phyloP scores from a whole-genome alignment of 1,140 invertebrate species.

The Vanessa tameamea region DNA sequence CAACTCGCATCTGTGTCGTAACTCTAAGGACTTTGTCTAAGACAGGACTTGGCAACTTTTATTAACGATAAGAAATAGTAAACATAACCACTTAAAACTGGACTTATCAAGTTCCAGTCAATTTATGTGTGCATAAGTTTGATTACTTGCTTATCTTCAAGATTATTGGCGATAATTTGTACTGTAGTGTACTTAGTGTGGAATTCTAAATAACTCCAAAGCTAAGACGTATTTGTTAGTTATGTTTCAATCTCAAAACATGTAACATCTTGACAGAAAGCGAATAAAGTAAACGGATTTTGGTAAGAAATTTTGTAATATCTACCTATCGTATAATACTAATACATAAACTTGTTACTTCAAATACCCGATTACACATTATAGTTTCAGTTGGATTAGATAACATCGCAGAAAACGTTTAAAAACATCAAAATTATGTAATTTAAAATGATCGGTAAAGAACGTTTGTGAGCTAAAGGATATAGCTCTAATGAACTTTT shows the following conservation, averaged over 20 bases:
- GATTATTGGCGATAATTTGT: not conserved
- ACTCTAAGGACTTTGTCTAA: no score
- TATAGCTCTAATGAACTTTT: no score
- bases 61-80: not conserved
- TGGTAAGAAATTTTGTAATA: not conserved
- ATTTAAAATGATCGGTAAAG: no score
- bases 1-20: no score
- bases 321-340: no score
- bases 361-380: no score
- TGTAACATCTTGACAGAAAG: not conserved
- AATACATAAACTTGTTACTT: no score
- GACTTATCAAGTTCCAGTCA: not conserved
- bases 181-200: not conserved
- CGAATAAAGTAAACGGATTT: not conserved
- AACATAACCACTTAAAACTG: not conserved
- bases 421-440: no score
- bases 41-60: not conserved
- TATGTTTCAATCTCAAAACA: not conserved
- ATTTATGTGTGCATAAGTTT: not conserved
- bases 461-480: no score
- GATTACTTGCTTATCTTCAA: not conserved
- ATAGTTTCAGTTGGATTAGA: no score
- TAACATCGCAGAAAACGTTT: no score
- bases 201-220: not conserved
- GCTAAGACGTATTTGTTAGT: not conserved